Evolutionary conservation across 1,140 invertebrate species (phyloP).

Genomic region (Theocolax elegans): DNA sequence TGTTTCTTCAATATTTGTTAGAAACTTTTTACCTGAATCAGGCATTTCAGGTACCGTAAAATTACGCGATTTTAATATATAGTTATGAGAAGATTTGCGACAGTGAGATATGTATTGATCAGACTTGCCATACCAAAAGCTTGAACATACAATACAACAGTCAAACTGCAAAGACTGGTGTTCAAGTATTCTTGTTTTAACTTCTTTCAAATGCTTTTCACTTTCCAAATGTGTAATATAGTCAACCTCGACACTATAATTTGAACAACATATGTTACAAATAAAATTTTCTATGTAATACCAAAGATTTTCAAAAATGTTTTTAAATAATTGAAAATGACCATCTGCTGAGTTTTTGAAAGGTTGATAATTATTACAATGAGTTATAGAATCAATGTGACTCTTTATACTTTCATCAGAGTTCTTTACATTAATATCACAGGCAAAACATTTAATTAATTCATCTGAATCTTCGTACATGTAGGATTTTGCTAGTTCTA

Average conservation of each 20-base stretch:
- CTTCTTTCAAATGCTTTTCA: constrained; percentile 27
- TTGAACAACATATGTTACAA: constrained; percentile 47
- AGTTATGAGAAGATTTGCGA: constrained; percentile 36
- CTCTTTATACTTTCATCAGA: constrained; percentile 12
- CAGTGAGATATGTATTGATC: constrained; percentile 37
- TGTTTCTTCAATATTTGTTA: constrained; percentile 41
- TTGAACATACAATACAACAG: constrained; percentile 49
- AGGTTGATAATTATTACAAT: constrained; percentile 2
- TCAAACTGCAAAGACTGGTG: constrained; percentile 39
- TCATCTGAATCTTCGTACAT: constrained; percentile 39
- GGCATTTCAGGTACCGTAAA: constrained; percentile 43
- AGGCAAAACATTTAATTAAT: constrained; percentile 38
- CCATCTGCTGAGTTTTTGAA: constrained; percentile 4
- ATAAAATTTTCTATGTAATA: constrained; percentile 45
- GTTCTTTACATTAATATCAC: constrained; percentile 34
- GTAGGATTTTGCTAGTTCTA: constrained; percentile 37
- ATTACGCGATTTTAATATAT: constrained; percentile 40
- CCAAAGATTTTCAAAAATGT: constrained; percentile 42
- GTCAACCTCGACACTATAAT: constrained; percentile 43
- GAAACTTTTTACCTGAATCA: constrained; percentile 32
- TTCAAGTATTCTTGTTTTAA: not conserved
- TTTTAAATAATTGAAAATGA: not conserved
- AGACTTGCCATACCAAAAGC: constrained; percentile 42
- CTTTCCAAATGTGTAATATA: constrained; percentile 47
- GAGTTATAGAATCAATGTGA: constrained; percentile 27